Evolutionary conservation across 23 tunicate species (phyloP), one percentile per base, ranked within the genome.

Genomic region (Ascidia mentula): DNA sequence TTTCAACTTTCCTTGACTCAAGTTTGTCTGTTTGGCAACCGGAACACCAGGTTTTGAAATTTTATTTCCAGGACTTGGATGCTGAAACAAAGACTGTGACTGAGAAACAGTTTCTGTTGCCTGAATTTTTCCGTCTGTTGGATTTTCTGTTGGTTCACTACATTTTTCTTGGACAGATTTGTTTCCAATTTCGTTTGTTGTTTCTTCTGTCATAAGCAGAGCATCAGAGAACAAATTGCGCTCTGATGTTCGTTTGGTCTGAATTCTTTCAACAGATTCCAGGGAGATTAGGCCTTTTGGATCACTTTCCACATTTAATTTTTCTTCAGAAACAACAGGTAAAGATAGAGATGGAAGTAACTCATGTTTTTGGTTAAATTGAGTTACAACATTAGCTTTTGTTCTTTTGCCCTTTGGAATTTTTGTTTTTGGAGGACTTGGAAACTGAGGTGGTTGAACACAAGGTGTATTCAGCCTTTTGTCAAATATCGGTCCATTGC

Each of bases 351-450:
- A 20, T 53, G 13, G 24, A 53, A 53, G 28, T 20, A 9, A 3
- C 22, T 53, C 65, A 3, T 53, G 12, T 9, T 31, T 28, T 6
- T 69, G 80, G 34, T 77, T 69, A 77, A 77, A 77, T 6, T 31
- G 69, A 5, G 80, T 42, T n/a, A 77, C 80, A 28, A 77, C 80
- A 40, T 77, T 77, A 17, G 45, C 80, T 77, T 77, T 77, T 2
- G 80, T 77, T 31, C 80, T 12, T 46, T 77, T 77, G 32, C 80
- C 80, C 31, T 42, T 77, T 15, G 80, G 80, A 40, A 77, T 34
- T 45, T 77, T 77, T 7, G 22, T 38, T 24, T 37, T 28, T 36
- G 12, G 78, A 24, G 38, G 78, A 5, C 40, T 6, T 32, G 38
- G 38, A 12, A 70, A 30, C 30, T 18, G 31, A 3, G 37, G 74